Conservation (phyloP, 2,888 invertebrate species). For the Neelides folsomi region DNA sequence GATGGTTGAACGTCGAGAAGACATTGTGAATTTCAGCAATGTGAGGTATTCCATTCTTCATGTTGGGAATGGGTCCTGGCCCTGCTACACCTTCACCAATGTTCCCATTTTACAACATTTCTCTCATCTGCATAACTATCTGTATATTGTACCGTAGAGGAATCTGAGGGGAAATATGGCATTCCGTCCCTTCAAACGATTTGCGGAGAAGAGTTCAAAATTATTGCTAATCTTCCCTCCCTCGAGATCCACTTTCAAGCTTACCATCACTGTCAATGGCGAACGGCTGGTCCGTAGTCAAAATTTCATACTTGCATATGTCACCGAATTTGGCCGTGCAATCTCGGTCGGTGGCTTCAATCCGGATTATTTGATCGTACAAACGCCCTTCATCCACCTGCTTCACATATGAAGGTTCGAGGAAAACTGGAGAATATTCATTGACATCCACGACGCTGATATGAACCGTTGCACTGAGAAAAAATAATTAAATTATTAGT, state of each 20-base stretch:
- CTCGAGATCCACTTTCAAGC: slow-evolving; percentile 17
- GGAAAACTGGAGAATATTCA: slow-evolving; percentile 84
- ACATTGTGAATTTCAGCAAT: no score
- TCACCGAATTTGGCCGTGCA: slow-evolving; percentile 90
- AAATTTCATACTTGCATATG: slow-evolving; percentile 93
- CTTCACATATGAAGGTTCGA: slow-evolving; percentile 77
- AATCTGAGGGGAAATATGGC: neutral
- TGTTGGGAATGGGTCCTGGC: no score
- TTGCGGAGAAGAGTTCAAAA: neutral
- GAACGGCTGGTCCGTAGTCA: slow-evolving; percentile 81
- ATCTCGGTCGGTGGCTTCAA: slow-evolving; percentile 84
- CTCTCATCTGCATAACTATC: no score
- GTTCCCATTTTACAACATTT: no score
- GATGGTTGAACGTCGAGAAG: no score
- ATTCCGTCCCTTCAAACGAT: neutral
- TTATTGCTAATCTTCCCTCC: neutral
- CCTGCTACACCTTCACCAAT: no score
- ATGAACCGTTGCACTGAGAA: slow-evolving; percentile 71
- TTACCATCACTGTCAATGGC: slow-evolving; percentile 77
- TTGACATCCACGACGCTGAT: slow-evolving; percentile 93
- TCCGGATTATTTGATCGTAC: slow-evolving; percentile 76
- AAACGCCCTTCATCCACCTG: slow-evolving; percentile 80
- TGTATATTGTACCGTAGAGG: no score
- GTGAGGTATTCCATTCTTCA: no score
- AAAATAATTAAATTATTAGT: slow-evolving; percentile 16